Conservation (phyloP, 2,888 invertebrate species). For the Leucozona laternaria region DNA sequence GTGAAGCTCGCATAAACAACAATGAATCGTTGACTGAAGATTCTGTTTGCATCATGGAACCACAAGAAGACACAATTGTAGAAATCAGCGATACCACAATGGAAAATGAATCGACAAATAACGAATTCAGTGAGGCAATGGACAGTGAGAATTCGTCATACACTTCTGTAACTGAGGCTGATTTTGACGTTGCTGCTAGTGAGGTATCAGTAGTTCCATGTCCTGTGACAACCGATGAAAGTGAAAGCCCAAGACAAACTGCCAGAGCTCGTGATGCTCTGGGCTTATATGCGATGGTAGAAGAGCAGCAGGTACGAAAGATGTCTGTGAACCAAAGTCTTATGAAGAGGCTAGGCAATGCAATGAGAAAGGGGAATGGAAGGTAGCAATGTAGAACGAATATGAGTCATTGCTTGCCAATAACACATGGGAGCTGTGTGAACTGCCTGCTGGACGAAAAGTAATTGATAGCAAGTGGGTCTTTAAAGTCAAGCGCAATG, state of each 20-base stretch:
- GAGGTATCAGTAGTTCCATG: neutral
- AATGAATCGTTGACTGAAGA: neutral
- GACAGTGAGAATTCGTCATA: conserved; percentile 35
- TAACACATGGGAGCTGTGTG: conserved; percentile 47
- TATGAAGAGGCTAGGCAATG: conserved; percentile 32
- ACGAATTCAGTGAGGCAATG: no score
- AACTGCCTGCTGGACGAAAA: conserved; percentile 48
- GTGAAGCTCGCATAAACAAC: neutral
- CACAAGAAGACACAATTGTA: no score
- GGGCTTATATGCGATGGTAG: conserved; percentile 5
- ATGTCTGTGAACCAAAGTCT: conserved; percentile 1
- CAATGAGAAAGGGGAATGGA: conserved; percentile 22
- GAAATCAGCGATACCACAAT: no score
- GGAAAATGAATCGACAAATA: no score
- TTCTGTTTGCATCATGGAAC: neutral
- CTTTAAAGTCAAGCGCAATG: conserved; percentile 45
- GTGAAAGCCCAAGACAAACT: conserved; percentile 12
- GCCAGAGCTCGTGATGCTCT: no score
- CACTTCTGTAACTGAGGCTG: neutral
- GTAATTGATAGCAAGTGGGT: conserved; percentile 61
- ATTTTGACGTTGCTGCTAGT: conserved; percentile 34
- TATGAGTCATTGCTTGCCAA: conserved; percentile 6
- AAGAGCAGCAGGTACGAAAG: neutral
- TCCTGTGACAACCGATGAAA: neutral
- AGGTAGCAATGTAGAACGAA: conserved; percentile 22